These are phyloP conservation scores for Eptatretus burgeri DNA, from an alignment of 2,113 vertebrate genomes.

Conservation along the genomic window DNA sequence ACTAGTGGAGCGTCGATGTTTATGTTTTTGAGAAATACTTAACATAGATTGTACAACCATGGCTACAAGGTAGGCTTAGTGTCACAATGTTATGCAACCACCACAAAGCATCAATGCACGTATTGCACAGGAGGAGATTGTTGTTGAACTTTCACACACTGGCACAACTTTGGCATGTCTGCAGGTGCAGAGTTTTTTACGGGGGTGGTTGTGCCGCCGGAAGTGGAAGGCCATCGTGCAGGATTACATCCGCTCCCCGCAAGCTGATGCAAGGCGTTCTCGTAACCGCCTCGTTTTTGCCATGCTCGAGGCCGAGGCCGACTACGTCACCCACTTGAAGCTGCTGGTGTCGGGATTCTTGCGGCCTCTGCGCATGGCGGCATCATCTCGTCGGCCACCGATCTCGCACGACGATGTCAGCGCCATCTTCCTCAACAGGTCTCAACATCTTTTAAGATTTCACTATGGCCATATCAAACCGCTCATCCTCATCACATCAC, in stretches of 20 bases:
- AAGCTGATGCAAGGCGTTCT: constrained; percentile 90
- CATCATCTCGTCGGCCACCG: constrained; percentile 82
- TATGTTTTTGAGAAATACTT: too few relatives aligned
- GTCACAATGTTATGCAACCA: too few relatives aligned
- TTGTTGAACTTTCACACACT: too few relatives aligned
- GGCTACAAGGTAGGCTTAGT: too few relatives aligned
- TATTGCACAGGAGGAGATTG: too few relatives aligned
- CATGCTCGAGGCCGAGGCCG: constrained; percentile 90
- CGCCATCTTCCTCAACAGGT: constrained; percentile 97
- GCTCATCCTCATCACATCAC: too few relatives aligned
- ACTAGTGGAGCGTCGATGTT: too few relatives aligned
- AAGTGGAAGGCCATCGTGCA: constrained; percentile 98
- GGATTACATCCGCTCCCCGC: constrained; percentile 92
- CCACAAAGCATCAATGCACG: too few relatives aligned
- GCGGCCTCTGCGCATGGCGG: constrained; percentile 70
- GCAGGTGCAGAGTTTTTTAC: constrained; percentile 93
- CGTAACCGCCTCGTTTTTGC: constrained; percentile 95
- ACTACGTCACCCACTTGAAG: constrained; percentile 78
- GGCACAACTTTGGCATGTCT: neutral
- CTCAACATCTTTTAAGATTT: too few relatives aligned
- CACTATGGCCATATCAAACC: too few relatives aligned
- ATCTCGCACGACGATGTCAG: constrained; percentile 82
- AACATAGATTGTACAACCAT: too few relatives aligned
- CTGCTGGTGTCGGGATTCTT: constrained; percentile 82
- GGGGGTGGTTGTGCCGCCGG: constrained; percentile 78